phyloP scores from a whole-genome alignment of 1,140 invertebrate species.

The Bombus waltoni region DNA sequence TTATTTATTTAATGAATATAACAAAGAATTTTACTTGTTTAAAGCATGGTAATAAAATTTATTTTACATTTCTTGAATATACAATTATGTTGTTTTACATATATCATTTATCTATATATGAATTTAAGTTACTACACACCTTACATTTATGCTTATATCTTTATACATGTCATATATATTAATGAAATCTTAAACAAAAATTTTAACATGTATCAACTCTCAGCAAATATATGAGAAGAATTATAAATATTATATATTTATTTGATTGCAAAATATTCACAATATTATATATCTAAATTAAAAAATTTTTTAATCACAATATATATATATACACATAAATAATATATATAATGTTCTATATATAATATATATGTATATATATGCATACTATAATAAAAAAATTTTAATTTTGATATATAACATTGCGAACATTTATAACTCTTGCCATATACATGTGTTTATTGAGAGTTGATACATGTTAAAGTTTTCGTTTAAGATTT shows the following conservation, averaged over 20 bases:
- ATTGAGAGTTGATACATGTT: constrained; percentile 14
- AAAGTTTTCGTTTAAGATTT: neutral
- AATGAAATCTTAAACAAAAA: neutral
- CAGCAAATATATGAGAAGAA: constrained; percentile 17
- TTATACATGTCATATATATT: neutral
- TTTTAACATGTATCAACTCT: constrained; percentile 1
- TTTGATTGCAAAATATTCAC: constrained; percentile 1
- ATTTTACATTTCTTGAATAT: constrained; percentile 11
- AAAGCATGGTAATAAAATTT: constrained; percentile 3
- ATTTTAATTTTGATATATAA: neutral
- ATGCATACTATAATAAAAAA: neutral
- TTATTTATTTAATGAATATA: neutral
- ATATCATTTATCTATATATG: neutral
- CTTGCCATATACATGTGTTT: neutral
- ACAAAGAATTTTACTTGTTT: constrained; percentile 24
- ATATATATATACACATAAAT: too few species aligned
- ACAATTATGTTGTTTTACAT: neutral
- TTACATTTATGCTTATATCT: neutral
- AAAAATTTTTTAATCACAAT: neutral
- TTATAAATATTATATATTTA: constrained; percentile 2
- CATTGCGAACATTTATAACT: neutral
- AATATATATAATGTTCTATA: constrained; percentile 27
- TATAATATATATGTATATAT: neutral
- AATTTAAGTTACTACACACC: too few species aligned
- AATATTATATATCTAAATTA: neutral